Percentiles rank a stretch among this genome's conserved stretches.
phyloP scores from a whole-genome alignment of 1,140 invertebrate genomes.

The Popillia japonica region DNA sequence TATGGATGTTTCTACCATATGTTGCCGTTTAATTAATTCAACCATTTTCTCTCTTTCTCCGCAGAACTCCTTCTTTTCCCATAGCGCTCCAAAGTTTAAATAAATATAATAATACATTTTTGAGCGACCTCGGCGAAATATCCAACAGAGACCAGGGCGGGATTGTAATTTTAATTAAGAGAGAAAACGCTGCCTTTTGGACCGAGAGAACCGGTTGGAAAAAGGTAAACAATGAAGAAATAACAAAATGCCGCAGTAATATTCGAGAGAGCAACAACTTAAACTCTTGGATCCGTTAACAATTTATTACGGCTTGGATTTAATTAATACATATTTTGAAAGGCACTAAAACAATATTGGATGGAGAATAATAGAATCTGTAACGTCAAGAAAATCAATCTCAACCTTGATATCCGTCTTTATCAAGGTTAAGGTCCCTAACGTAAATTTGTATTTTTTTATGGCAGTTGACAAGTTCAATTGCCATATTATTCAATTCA shows the following conservation, averaged over 20 bases:
- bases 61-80: neutral
- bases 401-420: too few species aligned
- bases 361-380: too few species aligned
- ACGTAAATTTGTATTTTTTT: too few species aligned
- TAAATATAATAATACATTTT: conserved; percentile 17
- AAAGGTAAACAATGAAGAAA: conserved; percentile 36
- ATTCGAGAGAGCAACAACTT: neutral
- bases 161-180: conserved; percentile 36
- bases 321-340: neutral
- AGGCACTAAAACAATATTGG: too few species aligned
- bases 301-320: neutral
- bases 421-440: too few species aligned
- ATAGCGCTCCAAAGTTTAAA: neutral
- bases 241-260: conserved; percentile 15
- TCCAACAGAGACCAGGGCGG: neutral
- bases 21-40: conserved; percentile 6
- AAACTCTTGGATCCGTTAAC: neutral
- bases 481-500: too few species aligned
- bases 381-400: too few species aligned
- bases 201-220: conserved; percentile 26
- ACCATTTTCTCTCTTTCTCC: neutral
- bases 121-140: neutral
- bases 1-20: conserved; percentile 16
- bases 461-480: too few species aligned
- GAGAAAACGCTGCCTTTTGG: neutral